These are phyloP conservation scores for Eumaeus atala DNA, from an alignment of 1,140 invertebrate species.

Conservation along the genomic window DNA sequence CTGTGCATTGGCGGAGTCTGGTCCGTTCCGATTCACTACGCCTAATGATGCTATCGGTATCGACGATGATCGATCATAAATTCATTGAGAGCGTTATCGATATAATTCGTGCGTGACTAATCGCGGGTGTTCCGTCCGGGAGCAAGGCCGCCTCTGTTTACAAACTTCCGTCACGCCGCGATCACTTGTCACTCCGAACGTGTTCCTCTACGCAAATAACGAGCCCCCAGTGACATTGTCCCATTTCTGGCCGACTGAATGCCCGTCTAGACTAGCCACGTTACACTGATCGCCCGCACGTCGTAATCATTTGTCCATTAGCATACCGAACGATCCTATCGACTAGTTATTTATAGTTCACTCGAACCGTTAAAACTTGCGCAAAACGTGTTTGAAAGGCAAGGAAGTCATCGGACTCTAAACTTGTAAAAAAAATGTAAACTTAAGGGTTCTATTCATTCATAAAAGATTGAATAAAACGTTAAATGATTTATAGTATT, in stretches of 20 bases:
- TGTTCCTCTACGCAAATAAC: slow-evolving; percentile 64
- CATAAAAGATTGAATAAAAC: slow-evolving; percentile 6
- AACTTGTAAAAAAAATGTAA: not conserved
- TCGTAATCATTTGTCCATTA: slow-evolving; percentile 27
- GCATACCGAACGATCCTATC: slow-evolving; percentile 27
- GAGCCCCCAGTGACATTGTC: slow-evolving; percentile 67
- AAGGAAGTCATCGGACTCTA: not conserved
- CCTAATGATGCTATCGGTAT: slow-evolving; percentile 24
- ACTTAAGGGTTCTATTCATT: slow-evolving; percentile 1
- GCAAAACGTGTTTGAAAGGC: not conserved
- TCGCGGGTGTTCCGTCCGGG: slow-evolving; percentile 33
- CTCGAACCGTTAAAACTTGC: not conserved
- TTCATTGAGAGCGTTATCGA: slow-evolving; percentile 41
- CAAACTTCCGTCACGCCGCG: slow-evolving; percentile 64
- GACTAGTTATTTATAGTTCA: slow-evolving; percentile 11
- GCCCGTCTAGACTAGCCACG: slow-evolving; percentile 56
- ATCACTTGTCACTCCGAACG: slow-evolving; percentile 52
- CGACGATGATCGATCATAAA: slow-evolving; percentile 20
- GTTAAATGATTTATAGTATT: slow-evolving; percentile 29
- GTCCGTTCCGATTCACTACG: slow-evolving; percentile 46
- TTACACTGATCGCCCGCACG: too few species aligned
- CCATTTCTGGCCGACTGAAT: slow-evolving; percentile 51
- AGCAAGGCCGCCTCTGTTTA: slow-evolving; percentile 68
- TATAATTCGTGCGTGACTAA: slow-evolving; percentile 43
- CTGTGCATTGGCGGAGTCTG: slow-evolving; percentile 23